phyloP scores from a whole-genome alignment of 2,113 vertebrate genomes.

The Rhagologus leucostigma region DNA sequence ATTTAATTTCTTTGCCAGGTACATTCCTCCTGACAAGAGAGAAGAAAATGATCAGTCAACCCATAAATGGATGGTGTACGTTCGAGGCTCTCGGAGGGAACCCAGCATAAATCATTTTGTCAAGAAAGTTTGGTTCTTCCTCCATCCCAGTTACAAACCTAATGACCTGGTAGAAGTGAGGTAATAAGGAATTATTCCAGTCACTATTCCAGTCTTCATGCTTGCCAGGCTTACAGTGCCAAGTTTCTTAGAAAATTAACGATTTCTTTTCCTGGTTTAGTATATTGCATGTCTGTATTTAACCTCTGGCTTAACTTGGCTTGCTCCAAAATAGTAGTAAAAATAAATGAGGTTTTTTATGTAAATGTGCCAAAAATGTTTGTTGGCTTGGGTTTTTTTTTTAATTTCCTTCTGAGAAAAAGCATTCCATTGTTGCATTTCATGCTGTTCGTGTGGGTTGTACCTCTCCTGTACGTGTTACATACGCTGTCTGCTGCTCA shows the following conservation, averaged over 20 bases:
- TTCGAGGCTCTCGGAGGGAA: constrained; percentile 91
- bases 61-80: constrained; percentile 99
- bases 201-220: neutral
- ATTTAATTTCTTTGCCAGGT: constrained; percentile 72
- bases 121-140: constrained; percentile 99
- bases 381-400: neutral
- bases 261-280: neutral
- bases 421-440: neutral
- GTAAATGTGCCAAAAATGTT: neutral
- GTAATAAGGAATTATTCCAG: constrained; percentile 64
- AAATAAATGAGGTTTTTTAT: neutral
- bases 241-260: neutral
- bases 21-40: constrained; percentile 96
- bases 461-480: neutral
- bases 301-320: neutral
- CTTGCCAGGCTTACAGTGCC: neutral
- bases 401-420: neutral
- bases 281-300: neutral
- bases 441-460: neutral
- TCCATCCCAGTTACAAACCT: constrained; percentile 98
- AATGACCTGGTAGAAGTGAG: constrained; percentile 98
- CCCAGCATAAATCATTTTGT: constrained; percentile 98
- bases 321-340: neutral
- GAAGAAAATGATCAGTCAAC: constrained; percentile 98
- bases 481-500: neutral